Evolutionary conservation across 2,797 vertebrate species (phyloP).

Genomic region (Benthosema pterotum): DNA sequence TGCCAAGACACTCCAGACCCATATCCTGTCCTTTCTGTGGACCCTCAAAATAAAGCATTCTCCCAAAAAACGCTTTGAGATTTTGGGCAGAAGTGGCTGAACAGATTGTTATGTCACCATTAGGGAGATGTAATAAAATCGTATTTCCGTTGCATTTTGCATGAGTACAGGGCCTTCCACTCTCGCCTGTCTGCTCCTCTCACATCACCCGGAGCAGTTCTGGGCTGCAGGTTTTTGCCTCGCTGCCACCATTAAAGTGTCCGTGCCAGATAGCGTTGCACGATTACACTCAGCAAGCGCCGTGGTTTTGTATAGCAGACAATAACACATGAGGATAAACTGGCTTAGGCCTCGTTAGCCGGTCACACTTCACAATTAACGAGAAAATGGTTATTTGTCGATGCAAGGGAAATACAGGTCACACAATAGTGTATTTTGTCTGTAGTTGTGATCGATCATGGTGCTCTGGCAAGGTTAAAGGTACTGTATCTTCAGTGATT

Average conservation of each 20-base stretch:
- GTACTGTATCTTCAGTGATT: no score
- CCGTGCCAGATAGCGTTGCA: conserved; percentile 72
- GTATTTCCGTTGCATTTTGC: conserved; percentile 92
- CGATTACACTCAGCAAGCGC: conserved; percentile 64
- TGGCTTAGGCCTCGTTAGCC: conserved; percentile 75
- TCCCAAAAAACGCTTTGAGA: conserved; percentile 62
- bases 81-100: conserved; percentile 72
- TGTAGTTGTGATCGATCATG: neutral
- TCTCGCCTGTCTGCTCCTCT: conserved; percentile 93
- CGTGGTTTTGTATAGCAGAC: conserved; percentile 71
- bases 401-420: conserved; percentile 21
- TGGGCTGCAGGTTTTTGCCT: conserved; percentile 88
- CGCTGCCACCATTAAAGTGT: conserved; percentile 69
- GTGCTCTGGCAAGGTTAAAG: no score
- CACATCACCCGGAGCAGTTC: conserved; percentile 92
- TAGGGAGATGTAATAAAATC: conserved; percentile 82
- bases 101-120: conserved; percentile 84
- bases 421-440: conserved; percentile 7
- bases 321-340: conserved; percentile 67
- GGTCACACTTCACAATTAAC: conserved; percentile 70
- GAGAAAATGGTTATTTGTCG: conserved; percentile 65
- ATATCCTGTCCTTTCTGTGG: conserved; percentile 16
- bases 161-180: conserved; percentile 89
- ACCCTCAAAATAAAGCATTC: conserved; percentile 44
- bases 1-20: conserved; percentile 14